A percentile compares a stretch with the other conserved stretches of the same genome.
These are phyloP conservation scores for Delia radicum DNA, from an alignment of 1,140 invertebrate species.

Conservation along the genomic window DNA sequence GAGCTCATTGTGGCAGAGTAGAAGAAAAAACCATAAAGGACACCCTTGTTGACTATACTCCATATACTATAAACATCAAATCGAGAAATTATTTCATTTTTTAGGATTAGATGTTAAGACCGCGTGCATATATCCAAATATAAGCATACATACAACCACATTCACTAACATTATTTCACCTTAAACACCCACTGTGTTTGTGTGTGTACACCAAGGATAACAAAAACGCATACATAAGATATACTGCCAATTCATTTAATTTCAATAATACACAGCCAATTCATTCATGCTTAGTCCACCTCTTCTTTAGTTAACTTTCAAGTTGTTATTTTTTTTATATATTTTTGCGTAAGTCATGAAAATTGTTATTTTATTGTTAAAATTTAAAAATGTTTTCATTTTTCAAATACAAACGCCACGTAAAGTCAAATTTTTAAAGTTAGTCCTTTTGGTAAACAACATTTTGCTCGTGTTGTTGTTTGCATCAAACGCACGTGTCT, in stretches of 20 bases:
- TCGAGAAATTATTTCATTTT: conserved; percentile 21
- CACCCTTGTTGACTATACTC: not conserved
- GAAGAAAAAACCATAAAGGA: not conserved
- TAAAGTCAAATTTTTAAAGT: conserved; percentile 16
- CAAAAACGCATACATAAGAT: not conserved
- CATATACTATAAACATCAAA: no score
- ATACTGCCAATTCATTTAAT: conserved; percentile 20
- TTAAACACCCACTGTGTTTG: not conserved
- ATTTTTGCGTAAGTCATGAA: not conserved
- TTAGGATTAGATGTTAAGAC: conserved; percentile 14
- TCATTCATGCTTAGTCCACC: not conserved
- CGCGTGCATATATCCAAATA: conserved; percentile 10
- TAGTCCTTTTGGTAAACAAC: conserved; percentile 12
- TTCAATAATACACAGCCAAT: not conserved
- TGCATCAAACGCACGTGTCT: not conserved
- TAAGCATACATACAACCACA: not conserved
- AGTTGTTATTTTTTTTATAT: not conserved
- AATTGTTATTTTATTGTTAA: not conserved
- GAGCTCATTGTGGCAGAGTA: conserved; percentile 3
- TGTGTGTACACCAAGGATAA: not conserved
- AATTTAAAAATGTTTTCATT: conserved; percentile 17
- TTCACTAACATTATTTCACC: not conserved
- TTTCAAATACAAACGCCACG: not conserved
- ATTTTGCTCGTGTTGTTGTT: not conserved
- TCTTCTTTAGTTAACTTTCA: not conserved